phyloP scores from a whole-genome alignment of 2,888 invertebrate genomes.

The Athalia rosae region DNA sequence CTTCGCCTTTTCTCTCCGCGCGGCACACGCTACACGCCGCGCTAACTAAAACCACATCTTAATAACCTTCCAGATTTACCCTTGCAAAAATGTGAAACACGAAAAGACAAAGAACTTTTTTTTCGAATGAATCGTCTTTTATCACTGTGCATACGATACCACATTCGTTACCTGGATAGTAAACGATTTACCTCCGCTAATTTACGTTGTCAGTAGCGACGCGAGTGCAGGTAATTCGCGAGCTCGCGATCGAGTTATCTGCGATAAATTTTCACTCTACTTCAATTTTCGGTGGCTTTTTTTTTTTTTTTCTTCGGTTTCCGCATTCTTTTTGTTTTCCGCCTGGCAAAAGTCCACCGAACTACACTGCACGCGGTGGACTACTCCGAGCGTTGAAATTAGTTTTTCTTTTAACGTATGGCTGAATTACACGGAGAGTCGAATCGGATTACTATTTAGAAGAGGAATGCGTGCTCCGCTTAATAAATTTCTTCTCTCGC shows the following conservation, averaged over 20 bases:
- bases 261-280: neutral
- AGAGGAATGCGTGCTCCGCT: neutral
- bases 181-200: too few relatives aligned
- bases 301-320: neutral
- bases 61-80: too few relatives aligned
- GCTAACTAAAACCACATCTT: too few relatives aligned
- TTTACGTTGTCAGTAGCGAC: neutral
- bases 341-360: too few relatives aligned
- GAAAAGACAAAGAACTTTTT: too few relatives aligned
- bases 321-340: neutral
- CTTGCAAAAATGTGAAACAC: too few relatives aligned
- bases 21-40: too few relatives aligned
- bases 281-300: neutral
- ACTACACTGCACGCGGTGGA: neutral
- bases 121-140: too few relatives aligned
- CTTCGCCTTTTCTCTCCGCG: too few relatives aligned
- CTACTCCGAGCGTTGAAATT: slow-evolving; percentile 5
- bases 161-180: too few relatives aligned
- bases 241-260: slow-evolving; percentile 3
- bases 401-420: neutral
- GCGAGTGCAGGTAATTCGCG: neutral
- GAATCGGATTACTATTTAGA: neutral
- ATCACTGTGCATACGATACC: too few relatives aligned
- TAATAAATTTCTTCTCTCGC: neutral
- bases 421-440: neutral